These are phyloP conservation scores for Silurus glanis DNA, from an alignment of 2,113 vertebrate genomes.

Conservation along the genomic window DNA sequence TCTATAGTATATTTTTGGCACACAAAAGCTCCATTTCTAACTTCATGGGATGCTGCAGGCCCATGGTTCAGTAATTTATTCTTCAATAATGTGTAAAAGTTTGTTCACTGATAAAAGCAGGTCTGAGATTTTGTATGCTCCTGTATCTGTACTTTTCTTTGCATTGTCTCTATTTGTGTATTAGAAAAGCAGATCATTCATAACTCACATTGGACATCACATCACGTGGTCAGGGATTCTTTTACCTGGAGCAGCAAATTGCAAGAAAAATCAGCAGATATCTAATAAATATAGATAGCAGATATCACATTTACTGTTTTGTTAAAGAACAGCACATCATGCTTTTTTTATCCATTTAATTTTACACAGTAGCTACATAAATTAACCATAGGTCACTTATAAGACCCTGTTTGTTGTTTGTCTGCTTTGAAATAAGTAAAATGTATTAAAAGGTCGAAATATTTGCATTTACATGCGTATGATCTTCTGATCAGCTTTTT, in stretches of 20 bases:
- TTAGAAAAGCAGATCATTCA: constrained; percentile 63
- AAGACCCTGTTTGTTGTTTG: not conserved
- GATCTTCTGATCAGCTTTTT: not conserved
- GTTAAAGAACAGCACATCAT: not conserved
- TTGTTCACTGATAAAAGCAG: not conserved
- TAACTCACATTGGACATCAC: not conserved
- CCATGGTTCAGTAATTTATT: not conserved
- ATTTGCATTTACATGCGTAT: not conserved
- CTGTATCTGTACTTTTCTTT: not conserved
- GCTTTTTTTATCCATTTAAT: not conserved
- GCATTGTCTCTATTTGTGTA: constrained; percentile 52
- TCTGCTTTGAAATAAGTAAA: not conserved
- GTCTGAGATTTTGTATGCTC: not conserved
- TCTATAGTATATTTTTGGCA: not conserved
- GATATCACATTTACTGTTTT: too few relatives aligned
- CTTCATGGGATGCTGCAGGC: not conserved
- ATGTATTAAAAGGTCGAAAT: not conserved
- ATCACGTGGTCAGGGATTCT: not conserved
- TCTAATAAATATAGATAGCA: too few relatives aligned
- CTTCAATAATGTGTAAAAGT: not conserved
- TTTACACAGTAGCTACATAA: not conserved
- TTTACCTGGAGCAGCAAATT: not conserved
- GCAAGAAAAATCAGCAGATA: too few relatives aligned
- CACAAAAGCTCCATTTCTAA: not conserved
- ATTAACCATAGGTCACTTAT: not conserved